Percentiles rank a stretch among this genome's conserved stretches.
Conservation (phyloP, 2,797 vertebrate genomes). For the Lagorchestes hirsutus region DNA sequence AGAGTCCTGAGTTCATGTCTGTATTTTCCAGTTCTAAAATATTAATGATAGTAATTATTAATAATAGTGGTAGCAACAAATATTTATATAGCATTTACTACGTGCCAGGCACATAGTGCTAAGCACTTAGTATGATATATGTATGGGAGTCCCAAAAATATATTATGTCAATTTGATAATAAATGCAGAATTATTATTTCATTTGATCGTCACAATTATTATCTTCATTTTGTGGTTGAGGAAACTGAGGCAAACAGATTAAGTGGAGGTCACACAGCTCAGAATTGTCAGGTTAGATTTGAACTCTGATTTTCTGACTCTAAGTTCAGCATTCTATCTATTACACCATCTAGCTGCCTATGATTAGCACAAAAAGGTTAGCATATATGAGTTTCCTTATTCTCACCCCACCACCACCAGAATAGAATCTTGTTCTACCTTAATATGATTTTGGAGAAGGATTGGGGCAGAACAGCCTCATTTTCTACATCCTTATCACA, state of each 20-base stretch:
- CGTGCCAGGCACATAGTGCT: neutral
- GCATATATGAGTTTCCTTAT: neutral
- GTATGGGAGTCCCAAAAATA: neutral
- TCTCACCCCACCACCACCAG: neutral
- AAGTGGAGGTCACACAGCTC: neutral
- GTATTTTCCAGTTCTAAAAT: conserved; percentile 4
- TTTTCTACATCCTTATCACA: conserved; percentile 18
- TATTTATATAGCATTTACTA: neutral
- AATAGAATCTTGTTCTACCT: neutral
- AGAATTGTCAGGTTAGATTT: neutral
- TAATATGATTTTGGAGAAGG: neutral
- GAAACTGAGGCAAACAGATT: neutral
- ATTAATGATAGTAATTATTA: neutral
- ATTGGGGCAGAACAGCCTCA: neutral
- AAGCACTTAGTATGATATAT: neutral
- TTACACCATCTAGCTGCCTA: neutral
- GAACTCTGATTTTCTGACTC: neutral
- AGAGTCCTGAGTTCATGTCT: neutral
- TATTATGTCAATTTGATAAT: neutral
- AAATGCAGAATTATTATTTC: neutral
- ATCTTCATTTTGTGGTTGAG: neutral
- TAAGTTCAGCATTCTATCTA: neutral
- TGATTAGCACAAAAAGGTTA: neutral
- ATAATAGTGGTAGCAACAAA: neutral
- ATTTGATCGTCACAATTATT: neutral